Evolutionary conservation across 2,888 invertebrate genomes (phyloP).

Genomic region (Laspeyria flexula): DNA sequence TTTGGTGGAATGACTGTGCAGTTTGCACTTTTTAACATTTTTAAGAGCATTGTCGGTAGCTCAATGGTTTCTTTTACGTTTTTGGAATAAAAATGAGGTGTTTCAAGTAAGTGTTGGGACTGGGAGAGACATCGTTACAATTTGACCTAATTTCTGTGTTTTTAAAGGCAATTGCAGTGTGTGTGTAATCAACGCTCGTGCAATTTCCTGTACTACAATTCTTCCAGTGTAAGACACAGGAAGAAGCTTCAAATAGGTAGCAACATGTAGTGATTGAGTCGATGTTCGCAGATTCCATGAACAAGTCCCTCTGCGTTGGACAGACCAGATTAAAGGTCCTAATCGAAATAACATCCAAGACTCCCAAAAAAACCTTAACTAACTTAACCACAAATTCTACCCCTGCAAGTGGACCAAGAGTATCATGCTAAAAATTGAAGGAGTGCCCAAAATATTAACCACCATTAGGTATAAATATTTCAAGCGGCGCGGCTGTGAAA

Average conservation of each 20-base stretch:
- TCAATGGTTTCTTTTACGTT: slow-evolving; percentile 27
- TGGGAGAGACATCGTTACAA: background rate
- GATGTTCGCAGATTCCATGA: no score
- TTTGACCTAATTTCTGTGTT: background rate
- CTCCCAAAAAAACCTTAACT: background rate
- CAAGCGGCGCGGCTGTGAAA: slow-evolving; percentile 40
- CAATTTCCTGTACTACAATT: no score
- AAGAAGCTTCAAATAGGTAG: no score
- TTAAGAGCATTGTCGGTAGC: slow-evolving; percentile 31
- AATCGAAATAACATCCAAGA: background rate
- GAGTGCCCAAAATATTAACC: slow-evolving; percentile 43
- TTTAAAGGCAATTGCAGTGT: background rate
- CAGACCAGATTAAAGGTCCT: no score
- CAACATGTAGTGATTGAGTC: no score
- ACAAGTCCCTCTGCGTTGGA: no score
- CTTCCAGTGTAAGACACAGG: no score
- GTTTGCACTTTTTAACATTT: slow-evolving; percentile 38
- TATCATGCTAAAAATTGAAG: slow-evolving; percentile 35
- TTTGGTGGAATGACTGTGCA: slow-evolving; percentile 37
- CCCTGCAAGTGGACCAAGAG: slow-evolving; percentile 30
- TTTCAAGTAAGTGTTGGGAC: slow-evolving; percentile 8
- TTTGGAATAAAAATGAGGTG: slow-evolving; percentile 23
- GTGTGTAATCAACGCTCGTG: no score
- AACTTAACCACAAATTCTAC: slow-evolving; percentile 27
- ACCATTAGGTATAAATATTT: slow-evolving; percentile 52